Conservation (phyloP, 2,113 vertebrate genomes). For the Pelmatolapia mariae region DNA sequence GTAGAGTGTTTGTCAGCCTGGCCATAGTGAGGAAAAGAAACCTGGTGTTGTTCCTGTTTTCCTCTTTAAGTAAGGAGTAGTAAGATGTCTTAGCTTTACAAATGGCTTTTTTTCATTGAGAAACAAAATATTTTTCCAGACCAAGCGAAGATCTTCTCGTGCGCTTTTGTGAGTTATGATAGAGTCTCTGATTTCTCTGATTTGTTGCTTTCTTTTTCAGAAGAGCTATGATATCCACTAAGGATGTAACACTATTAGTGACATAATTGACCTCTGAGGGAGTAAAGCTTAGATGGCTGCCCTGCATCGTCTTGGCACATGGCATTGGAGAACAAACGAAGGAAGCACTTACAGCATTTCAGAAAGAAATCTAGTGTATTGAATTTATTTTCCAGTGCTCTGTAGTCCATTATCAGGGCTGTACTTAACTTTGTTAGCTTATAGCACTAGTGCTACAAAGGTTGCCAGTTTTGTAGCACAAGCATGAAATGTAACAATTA, state of each 20-base stretch:
- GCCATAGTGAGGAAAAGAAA: not conserved
- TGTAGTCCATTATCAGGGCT: not conserved
- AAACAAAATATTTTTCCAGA: not conserved
- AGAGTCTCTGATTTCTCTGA: not conserved
- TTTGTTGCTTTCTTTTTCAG: not conserved
- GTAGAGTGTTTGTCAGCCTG: not conserved
- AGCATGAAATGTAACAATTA: not conserved
- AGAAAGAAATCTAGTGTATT: not conserved
- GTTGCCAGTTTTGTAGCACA: not conserved
- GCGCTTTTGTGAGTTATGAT: not conserved
- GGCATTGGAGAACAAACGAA: not conserved
- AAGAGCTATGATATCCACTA: not conserved
- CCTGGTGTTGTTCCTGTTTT: not conserved
- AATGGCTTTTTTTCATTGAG: not conserved
- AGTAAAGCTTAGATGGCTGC: not conserved
- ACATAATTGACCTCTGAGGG: not conserved
- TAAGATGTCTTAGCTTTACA: not conserved
- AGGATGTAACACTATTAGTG: not conserved
- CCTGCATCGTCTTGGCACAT: not conserved
- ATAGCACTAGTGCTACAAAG: not conserved
- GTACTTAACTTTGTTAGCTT: not conserved
- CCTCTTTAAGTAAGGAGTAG: not conserved
- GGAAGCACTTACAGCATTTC: not conserved
- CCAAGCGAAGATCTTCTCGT: not conserved
- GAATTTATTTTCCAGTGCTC: not conserved